A percentile compares a stretch with the other conserved stretches of the same genome.
Conservation (phyloP, 2,888 invertebrate genomes). For the Leptinotarsa tumamoca region DNA sequence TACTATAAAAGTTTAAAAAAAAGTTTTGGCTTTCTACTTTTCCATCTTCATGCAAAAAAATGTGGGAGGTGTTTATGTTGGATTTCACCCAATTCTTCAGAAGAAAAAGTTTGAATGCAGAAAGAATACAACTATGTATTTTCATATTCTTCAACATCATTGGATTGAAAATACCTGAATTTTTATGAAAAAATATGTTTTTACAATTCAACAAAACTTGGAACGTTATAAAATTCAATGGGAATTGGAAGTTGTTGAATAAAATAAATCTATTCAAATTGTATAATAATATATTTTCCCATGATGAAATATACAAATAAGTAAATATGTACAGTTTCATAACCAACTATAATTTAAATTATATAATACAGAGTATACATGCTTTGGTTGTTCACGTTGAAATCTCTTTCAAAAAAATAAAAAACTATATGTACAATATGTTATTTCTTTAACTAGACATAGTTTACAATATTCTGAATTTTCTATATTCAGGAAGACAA, state of each 20-base stretch:
- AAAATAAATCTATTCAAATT: constrained; percentile 32
- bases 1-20: no score
- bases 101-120: no score
- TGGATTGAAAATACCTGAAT: no score
- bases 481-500: neutral
- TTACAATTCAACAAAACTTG: neutral
- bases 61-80: no score
- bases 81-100: no score
- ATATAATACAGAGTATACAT: constrained; percentile 64
- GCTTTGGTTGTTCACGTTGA: constrained; percentile 60
- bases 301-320: constrained; percentile 47
- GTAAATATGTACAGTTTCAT: constrained; percentile 52
- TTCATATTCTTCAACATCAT: neutral
- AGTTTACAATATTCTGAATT: neutral
- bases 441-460: neutral
- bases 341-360: constrained; percentile 50
- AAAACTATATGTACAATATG: constrained; percentile 20
- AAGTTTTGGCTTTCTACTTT: no score
- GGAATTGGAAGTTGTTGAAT: neutral
- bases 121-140: neutral
- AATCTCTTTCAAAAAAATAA: constrained; percentile 37
- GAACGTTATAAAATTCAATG: neutral
- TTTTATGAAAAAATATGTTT: no score
- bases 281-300: constrained; percentile 56
- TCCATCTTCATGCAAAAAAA: no score